Conservation (phyloP, 2,888 invertebrate species). For the Adineta ricciae region DNA sequence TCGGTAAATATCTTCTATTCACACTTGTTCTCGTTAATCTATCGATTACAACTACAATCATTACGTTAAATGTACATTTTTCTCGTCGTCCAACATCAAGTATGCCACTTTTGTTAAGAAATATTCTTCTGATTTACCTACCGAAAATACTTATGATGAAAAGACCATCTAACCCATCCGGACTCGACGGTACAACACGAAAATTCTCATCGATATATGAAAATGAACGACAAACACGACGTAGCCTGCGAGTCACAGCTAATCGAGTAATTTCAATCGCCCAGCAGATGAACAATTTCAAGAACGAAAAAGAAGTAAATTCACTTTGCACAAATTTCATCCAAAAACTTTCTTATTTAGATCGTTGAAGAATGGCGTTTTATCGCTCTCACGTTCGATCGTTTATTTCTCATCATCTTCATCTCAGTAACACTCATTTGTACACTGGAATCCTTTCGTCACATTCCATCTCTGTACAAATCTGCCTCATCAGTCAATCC, state of each 20-base stretch:
- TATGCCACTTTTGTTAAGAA: slow-evolving; percentile 91
- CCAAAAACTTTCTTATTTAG: slow-evolving; percentile 24
- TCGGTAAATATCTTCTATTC: slow-evolving; percentile 77
- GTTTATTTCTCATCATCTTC: slow-evolving; percentile 41
- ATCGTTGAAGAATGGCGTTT: slow-evolving; percentile 41
- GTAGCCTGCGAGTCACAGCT: background rate
- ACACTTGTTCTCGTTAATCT: slow-evolving; percentile 96
- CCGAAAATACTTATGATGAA: slow-evolving; percentile 57
- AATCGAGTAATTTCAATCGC: background rate
- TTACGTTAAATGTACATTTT: slow-evolving; percentile 90
- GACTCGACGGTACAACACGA: background rate
- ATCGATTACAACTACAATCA: slow-evolving; percentile 83
- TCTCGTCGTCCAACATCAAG: slow-evolving; percentile 90
- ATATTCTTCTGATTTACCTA: slow-evolving; percentile 83
- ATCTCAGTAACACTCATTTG: slow-evolving; percentile 40
- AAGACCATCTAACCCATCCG: background rate
- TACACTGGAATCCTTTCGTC: slow-evolving; percentile 67
- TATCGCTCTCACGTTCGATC: slow-evolving; percentile 44
- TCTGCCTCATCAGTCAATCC: background rate
- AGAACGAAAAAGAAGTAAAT: slow-evolving; percentile 22
- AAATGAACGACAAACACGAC: background rate
- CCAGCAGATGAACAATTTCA: background rate
- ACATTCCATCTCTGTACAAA: slow-evolving; percentile 63
- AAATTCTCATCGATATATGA: background rate
- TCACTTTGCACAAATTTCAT: too few relatives aligned